Conservation (phyloP, 2,113 vertebrate species). For the Alethe castanea region DNA sequence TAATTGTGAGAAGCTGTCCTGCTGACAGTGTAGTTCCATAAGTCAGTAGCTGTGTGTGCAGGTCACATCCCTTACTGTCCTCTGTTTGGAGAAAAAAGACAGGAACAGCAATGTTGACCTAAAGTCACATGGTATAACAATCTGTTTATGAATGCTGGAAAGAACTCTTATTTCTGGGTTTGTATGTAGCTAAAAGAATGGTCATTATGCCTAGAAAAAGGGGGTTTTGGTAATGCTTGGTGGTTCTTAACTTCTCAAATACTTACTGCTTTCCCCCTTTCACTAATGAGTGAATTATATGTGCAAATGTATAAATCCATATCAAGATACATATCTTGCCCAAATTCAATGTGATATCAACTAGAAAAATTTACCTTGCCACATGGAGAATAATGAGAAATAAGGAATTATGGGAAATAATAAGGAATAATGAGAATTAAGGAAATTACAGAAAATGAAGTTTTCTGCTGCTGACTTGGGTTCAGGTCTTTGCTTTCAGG, state of each 20-base stretch:
- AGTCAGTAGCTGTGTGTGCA: not conserved
- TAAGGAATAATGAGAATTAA: not conserved
- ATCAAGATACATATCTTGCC: not conserved
- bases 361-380: not conserved
- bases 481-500: not conserved
- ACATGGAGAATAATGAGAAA: not conserved
- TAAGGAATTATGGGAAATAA: too few species aligned
- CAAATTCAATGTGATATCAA: not conserved
- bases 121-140: not conserved
- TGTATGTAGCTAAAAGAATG: not conserved
- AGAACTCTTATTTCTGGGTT: not conserved
- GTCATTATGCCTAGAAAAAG: not conserved
- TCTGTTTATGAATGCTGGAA: not conserved
- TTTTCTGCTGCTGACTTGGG: not conserved
- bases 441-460: not conserved
- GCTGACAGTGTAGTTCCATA: not conserved
- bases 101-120: not conserved
- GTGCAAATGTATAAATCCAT: not conserved
- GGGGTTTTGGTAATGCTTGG: accelerated
- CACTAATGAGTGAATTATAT: not conserved
- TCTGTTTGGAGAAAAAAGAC: not conserved
- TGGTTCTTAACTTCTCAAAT: not conserved
- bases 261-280: not conserved
- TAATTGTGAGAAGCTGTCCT: conserved; percentile 8
- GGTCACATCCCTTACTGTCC: not conserved